phyloP scores from a whole-genome alignment of 2,113 vertebrate genomes.

The Ophthalmolycus amberensis region DNA sequence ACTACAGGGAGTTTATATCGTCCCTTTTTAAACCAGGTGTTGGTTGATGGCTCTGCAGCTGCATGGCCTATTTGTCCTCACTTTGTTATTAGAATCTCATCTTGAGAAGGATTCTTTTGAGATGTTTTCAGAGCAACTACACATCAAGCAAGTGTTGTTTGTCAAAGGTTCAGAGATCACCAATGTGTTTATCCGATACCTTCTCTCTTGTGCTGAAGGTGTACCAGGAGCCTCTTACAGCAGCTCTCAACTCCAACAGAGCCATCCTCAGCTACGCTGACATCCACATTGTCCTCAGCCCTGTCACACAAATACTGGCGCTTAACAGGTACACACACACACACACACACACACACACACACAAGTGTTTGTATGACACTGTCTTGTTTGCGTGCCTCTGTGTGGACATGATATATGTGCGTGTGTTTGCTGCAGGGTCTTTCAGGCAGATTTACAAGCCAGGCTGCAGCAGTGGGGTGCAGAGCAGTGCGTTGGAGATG shows the following conservation, averaged over 20 bases:
- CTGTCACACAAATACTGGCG: conserved; percentile 78
- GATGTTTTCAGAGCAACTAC: neutral
- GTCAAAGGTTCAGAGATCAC: neutral
- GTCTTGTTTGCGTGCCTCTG: neutral
- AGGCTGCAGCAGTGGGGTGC: conserved; percentile 84
- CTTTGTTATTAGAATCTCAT: neutral
- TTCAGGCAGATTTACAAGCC: conserved; percentile 78
- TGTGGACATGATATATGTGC: neutral
- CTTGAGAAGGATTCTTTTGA: neutral
- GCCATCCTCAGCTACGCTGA: conserved; percentile 83
- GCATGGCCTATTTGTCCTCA: neutral
- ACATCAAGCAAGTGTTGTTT: neutral
- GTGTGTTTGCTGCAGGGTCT: conserved; percentile 69
- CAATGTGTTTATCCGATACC: neutral
- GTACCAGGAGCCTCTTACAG: conserved; percentile 83
- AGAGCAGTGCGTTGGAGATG: conserved; percentile 84
- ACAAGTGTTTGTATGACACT: neutral
- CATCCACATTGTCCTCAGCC: conserved; percentile 82
- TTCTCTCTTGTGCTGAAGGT: conserved; percentile 59
- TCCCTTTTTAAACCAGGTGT: neutral
- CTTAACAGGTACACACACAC: conserved; percentile 78
- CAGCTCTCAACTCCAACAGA: conserved; percentile 86
- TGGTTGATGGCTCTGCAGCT: neutral
- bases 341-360: neutral
- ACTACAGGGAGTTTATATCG: neutral